Conservation (phyloP, 64 coral and sea anemone species). For the Montipora capricornis region DNA sequence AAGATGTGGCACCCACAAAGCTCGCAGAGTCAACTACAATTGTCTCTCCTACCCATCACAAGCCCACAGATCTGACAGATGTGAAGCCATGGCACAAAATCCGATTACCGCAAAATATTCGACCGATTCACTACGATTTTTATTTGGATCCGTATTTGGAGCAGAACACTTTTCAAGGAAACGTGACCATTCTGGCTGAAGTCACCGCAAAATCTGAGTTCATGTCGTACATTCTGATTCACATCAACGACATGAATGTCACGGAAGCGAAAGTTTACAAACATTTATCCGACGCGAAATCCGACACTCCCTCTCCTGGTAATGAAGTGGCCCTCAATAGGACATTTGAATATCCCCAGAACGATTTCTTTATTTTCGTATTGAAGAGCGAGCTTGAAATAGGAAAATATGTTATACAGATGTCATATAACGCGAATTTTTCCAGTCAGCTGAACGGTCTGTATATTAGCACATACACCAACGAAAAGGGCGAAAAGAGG, state of each 20-base stretch:
- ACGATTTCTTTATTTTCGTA: slow-evolving; percentile 83
- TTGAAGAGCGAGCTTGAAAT: slow-evolving; percentile 50
- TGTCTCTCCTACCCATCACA: slow-evolving; percentile 10
- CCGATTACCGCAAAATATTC: slow-evolving; percentile 65
- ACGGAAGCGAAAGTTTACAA: slow-evolving; percentile 54
- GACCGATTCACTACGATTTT: slow-evolving; percentile 68
- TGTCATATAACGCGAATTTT: slow-evolving; percentile 68
- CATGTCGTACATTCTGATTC: slow-evolving; percentile 72
- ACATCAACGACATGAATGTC: slow-evolving; percentile 83
- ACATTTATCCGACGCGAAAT: background rate
- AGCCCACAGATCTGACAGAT: background rate
- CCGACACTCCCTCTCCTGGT: background rate
- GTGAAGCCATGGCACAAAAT: slow-evolving; percentile 66
- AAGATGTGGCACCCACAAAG: no score
- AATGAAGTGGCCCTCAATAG: slow-evolving; percentile 11
- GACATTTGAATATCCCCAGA: slow-evolving; percentile 58
- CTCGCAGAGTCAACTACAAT: background rate
- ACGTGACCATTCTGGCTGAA: slow-evolving; percentile 33
- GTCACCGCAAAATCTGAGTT: slow-evolving; percentile 65
- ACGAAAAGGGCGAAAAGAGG: slow-evolving; percentile 60
- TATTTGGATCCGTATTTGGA: slow-evolving; percentile 70
- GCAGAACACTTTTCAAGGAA: slow-evolving; percentile 62
- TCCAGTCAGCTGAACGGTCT: slow-evolving; percentile 82
- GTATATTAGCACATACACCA: slow-evolving; percentile 85
- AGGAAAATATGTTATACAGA: slow-evolving; percentile 79